Percentiles rank a stretch among this genome's conserved stretches.
These are phyloP conservation scores for Heliconius eleuchia DNA, from an alignment of 1,140 invertebrate species.

Conservation along the genomic window DNA sequence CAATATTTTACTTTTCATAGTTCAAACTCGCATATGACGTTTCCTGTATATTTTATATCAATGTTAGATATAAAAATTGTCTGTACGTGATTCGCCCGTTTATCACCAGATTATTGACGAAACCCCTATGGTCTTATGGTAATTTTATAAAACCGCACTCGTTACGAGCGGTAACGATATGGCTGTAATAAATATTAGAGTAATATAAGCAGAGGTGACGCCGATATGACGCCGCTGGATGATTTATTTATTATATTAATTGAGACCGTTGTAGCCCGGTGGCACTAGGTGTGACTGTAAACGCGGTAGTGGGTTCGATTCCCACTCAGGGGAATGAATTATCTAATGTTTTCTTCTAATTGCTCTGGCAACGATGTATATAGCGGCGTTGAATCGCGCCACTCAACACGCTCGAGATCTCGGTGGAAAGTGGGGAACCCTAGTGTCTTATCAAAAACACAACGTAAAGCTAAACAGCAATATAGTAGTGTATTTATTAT, in stretches of 20 bases:
- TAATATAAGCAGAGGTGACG: background rate
- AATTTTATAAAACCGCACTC: background rate
- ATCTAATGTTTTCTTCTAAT: too few relatives aligned
- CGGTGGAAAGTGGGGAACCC: too few relatives aligned
- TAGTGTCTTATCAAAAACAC: too few relatives aligned
- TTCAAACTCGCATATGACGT: background rate
- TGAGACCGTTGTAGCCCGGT: background rate
- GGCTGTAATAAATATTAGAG: background rate
- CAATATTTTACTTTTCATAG: too few relatives aligned
- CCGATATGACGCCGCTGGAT: background rate
- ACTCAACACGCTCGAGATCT: too few relatives aligned
- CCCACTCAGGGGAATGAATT: too few relatives aligned
- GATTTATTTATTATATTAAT: background rate
- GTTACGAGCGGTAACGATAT: background rate
- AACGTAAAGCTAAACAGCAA: too few relatives aligned
- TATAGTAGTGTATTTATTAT: too few relatives aligned
- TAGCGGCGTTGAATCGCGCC: too few relatives aligned
- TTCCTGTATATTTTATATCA: background rate
- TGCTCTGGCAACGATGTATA: too few relatives aligned
- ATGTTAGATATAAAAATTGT: constrained; percentile 18
- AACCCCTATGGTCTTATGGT: background rate
- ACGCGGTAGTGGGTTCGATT: too few relatives aligned
- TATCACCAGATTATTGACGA: constrained; percentile 22
- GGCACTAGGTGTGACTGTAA: too few relatives aligned
- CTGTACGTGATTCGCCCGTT: constrained; percentile 22